Percentiles rank a stretch among this genome's conserved stretches.
Conservation (phyloP, 2,113 vertebrate genomes). For the Archilochus colubris region DNA sequence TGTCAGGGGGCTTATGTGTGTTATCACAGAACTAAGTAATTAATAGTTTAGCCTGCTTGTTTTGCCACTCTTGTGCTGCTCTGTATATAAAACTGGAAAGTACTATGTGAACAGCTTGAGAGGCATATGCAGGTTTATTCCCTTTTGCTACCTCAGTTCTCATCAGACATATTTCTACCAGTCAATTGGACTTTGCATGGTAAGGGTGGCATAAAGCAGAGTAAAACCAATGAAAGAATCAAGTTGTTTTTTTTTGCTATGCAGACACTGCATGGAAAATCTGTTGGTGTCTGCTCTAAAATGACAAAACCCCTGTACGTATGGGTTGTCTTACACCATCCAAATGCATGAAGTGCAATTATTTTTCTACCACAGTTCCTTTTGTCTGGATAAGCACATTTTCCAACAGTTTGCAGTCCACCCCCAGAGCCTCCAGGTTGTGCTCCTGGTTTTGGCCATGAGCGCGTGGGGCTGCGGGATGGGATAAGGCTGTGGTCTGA, state of each 20-base stretch:
- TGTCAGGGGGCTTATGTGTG: background rate
- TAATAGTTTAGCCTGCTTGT: background rate
- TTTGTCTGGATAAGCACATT: background rate
- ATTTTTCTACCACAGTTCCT: background rate
- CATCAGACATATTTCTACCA: conserved; percentile 4
- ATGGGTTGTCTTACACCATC: background rate
- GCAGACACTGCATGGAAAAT: background rate
- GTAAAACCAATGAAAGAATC: background rate
- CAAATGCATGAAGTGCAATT: background rate
- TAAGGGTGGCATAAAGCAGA: background rate
- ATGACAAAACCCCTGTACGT: background rate
- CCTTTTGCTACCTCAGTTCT: background rate
- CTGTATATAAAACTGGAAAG: background rate
- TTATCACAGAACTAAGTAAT: background rate
- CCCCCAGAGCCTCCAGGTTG: background rate
- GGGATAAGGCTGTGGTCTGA: accelerated
- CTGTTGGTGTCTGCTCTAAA: accelerated
- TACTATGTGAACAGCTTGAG: conserved; percentile 34
- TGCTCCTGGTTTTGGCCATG: background rate
- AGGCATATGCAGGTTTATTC: conserved; percentile 48
- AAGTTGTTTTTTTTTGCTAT: accelerated
- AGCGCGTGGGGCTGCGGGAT: accelerated
- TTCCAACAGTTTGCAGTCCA: background rate
- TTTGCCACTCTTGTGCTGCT: background rate
- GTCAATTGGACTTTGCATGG: conserved; percentile 4